Percentiles rank a stretch among this genome's conserved stretches.
Conservation (phyloP, 1,140 invertebrate species). For the Neodiprion fabricii region DNA sequence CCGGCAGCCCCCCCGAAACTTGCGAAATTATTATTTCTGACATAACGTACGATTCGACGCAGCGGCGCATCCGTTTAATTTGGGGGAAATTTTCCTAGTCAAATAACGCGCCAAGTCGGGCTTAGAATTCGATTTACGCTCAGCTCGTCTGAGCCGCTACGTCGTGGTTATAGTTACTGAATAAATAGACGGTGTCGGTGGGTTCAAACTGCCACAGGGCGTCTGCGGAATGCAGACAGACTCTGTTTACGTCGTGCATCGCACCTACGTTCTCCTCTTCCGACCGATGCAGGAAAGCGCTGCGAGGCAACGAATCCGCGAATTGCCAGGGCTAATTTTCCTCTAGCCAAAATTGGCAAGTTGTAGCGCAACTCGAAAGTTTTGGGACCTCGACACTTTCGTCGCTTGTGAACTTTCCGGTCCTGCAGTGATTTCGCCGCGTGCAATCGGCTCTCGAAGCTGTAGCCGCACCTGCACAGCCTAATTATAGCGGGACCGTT, state of each 20-base stretch:
- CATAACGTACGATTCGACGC: too few relatives aligned
- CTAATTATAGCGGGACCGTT: background rate
- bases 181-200: conserved; percentile 1
- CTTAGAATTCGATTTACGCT: background rate
- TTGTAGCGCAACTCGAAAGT: background rate
- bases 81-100: too few relatives aligned
- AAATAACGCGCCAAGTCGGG: background rate
- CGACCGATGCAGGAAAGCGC: too few relatives aligned
- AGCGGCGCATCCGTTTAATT: too few relatives aligned
- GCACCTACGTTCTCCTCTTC: too few relatives aligned
- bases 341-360: background rate
- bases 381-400: background rate
- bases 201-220: background rate
- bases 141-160: background rate
- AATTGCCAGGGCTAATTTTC: background rate
- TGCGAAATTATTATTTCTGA: too few relatives aligned
- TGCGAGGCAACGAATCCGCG: too few relatives aligned
- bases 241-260: background rate
- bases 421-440: background rate
- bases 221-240: background rate
- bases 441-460: too few relatives aligned
- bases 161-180: background rate
- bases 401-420: background rate
- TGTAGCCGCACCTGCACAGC: too few relatives aligned
- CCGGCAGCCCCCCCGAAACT: too few relatives aligned